Conservation (phyloP, 2,797 vertebrate genomes). For the Cygnus olor region DNA sequence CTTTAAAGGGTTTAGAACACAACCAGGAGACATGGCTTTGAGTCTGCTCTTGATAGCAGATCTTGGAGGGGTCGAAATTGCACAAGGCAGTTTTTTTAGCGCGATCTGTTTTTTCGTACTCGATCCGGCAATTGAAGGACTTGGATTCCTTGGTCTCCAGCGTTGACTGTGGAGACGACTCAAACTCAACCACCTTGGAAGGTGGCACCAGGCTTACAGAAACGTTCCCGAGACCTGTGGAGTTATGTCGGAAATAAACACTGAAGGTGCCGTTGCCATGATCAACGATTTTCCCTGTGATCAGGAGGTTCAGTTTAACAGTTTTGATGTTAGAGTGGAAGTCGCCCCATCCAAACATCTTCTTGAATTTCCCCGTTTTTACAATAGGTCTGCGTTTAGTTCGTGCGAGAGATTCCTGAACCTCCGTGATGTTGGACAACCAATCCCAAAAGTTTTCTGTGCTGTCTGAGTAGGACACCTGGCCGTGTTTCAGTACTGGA, state of each 20-base stretch:
- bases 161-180: constrained; percentile 91
- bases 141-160: constrained; percentile 98
- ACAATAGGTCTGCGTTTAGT: constrained; percentile 98
- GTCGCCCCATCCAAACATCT: constrained; percentile 99
- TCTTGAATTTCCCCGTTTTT: constrained; percentile 99
- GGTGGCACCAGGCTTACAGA: constrained; percentile 98
- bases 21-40: constrained; percentile 99
- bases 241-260: constrained; percentile 98
- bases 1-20: constrained; percentile 98
- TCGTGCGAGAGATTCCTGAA: constrained; percentile 90
- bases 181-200: constrained; percentile 98
- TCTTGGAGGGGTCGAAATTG: constrained; percentile 91
- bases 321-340: constrained; percentile 99
- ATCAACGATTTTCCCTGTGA: constrained; percentile 98
- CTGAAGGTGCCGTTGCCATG: constrained; percentile 99
- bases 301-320: constrained; percentile 96
- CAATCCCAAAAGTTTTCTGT: constrained; percentile 97
- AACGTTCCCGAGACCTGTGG: constrained; percentile 95
- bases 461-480: constrained; percentile 89
- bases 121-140: constrained; percentile 97
- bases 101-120: constrained; percentile 98
- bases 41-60: constrained; percentile 98
- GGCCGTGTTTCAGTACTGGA: constrained; percentile 86
- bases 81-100: constrained; percentile 97
- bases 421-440: constrained; percentile 96